These are phyloP conservation scores for Monarcha castaneiventris DNA, from an alignment of 2,113 vertebrate genomes.

Conservation along the genomic window DNA sequence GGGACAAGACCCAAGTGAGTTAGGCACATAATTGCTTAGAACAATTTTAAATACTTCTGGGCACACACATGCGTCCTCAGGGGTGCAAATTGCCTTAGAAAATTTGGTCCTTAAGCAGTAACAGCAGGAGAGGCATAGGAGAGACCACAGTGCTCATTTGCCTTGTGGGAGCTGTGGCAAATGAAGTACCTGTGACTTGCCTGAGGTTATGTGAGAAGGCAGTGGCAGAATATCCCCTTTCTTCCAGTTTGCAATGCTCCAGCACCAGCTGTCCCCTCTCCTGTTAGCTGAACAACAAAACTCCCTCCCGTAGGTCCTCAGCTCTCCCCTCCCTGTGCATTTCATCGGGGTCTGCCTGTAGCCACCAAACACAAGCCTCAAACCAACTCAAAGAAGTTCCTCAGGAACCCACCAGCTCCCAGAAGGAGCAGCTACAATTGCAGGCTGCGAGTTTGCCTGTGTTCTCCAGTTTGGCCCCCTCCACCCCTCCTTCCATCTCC, in stretches of 20 bases:
- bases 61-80: not conserved
- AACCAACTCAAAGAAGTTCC: not conserved
- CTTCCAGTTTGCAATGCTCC: not conserved
- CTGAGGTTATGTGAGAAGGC: not conserved
- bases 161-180: not conserved
- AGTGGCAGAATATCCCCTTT: not conserved
- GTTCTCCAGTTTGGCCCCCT: not conserved
- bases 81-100: not conserved
- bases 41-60: not conserved
- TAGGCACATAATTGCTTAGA: constrained; percentile 19
- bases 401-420: not conserved
- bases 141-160: not conserved
- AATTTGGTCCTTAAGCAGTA: not conserved
- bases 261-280: not conserved
- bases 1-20: constrained; percentile 15
- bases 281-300: accelerated
- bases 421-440: not conserved
- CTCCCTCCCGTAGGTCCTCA: not conserved
- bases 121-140: not conserved
- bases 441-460: not conserved
- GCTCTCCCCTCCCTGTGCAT: not conserved
- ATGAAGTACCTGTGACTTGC: not conserved
- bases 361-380: not conserved
- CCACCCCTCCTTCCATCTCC: not conserved
- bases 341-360: not conserved